A percentile compares a stretch with the other conserved stretches of the same genome.
Evolutionary conservation across 2,797 vertebrate species (phyloP).

Genomic region (Tenualosa thibaudeaui): DNA sequence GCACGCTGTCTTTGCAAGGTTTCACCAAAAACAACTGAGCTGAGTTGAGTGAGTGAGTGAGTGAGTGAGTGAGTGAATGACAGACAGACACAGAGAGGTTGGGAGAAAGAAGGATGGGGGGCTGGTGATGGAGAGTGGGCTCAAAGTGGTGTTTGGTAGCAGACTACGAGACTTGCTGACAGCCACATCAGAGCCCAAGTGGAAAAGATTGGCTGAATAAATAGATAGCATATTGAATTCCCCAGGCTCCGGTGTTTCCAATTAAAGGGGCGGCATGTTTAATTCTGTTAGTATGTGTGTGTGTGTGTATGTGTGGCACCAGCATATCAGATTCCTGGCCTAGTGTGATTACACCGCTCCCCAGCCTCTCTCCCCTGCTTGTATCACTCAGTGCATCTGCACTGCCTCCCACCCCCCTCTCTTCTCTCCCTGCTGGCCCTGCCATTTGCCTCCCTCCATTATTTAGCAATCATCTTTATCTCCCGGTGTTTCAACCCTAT

Average conservation of each 20-base stretch:
- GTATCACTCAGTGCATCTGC: not conserved
- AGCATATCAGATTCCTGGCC: slow-evolving; percentile 44
- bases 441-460: not conserved
- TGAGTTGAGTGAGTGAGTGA: too few relatives aligned
- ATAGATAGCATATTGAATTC: slow-evolving; percentile 49
- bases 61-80: not conserved
- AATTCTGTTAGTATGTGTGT: slow-evolving; percentile 47
- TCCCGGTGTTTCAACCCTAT: not conserved
- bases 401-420: not conserved
- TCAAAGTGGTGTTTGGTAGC: not conserved
- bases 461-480: slow-evolving; percentile 32
- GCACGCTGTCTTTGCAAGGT: not conserved
- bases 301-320: slow-evolving; percentile 7
- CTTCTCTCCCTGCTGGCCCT: not conserved
- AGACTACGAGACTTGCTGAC: slow-evolving; percentile 10
- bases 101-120: not conserved
- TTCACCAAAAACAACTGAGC: not conserved
- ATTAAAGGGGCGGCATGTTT: slow-evolving; percentile 53
- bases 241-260: slow-evolving; percentile 45
- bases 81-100: not conserved
- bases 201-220: slow-evolving; percentile 34
- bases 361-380: slow-evolving; percentile 9
- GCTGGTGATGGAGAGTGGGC: not conserved
- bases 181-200: slow-evolving; percentile 4
- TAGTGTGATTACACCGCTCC: slow-evolving; percentile 41